Evolutionary conservation across 2,113 vertebrate species (phyloP).

Genomic region (Fukomys damarensis): DNA sequence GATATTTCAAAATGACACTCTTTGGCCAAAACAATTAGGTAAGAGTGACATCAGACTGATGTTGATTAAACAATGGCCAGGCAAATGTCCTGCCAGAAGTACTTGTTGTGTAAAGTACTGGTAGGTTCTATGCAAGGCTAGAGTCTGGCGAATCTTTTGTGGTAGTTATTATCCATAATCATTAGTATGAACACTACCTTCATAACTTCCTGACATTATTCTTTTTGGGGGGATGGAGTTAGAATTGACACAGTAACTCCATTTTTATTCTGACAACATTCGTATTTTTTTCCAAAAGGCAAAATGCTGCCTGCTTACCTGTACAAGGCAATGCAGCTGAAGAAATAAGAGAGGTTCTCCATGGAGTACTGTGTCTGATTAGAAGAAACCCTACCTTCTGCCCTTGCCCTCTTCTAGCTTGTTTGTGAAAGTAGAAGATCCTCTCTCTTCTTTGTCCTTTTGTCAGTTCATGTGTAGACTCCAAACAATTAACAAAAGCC

Average conservation of each 20-base stretch:
- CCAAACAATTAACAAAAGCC: fast-evolving
- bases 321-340: constrained; percentile 92
- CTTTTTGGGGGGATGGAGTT: not conserved
- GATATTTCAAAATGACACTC: not conserved
- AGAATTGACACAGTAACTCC: not conserved
- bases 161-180: not conserved
- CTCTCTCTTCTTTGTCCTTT: not conserved
- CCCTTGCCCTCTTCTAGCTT: fast-evolving
- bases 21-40: not conserved
- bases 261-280: not conserved
- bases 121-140: not conserved
- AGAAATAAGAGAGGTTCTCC: constrained; percentile 55
- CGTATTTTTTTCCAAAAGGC: constrained; percentile 42
- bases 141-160: not conserved
- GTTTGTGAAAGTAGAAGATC: not conserved
- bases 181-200: not conserved
- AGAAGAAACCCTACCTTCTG: not conserved
- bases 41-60: not conserved
- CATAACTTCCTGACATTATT: not conserved
- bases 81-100: too few relatives aligned
- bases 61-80: not conserved
- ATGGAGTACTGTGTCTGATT: fast-evolving
- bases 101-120: not conserved
- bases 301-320: constrained; percentile 94
- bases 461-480: not conserved